Conservation (phyloP, 2,113 vertebrate genomes). For the Mesoclemmys tuberculata region DNA sequence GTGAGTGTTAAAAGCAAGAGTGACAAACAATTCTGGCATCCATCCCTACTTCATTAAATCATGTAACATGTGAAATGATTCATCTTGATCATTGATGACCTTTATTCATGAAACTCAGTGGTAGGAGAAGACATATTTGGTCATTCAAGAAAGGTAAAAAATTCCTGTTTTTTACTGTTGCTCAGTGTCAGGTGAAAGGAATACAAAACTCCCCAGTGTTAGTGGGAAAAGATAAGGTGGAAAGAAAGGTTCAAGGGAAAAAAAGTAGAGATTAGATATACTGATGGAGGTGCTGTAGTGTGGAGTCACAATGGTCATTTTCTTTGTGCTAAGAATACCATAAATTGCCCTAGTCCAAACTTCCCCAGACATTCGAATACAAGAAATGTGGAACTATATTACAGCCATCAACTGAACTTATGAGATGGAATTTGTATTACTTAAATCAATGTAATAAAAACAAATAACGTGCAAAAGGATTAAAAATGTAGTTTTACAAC, state of each 20-base stretch:
- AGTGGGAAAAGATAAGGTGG: background rate
- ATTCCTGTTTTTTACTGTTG: background rate
- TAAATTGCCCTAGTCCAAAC: background rate
- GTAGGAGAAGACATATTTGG: background rate
- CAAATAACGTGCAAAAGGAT: too few species aligned
- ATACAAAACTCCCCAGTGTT: background rate
- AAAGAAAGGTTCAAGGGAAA: background rate
- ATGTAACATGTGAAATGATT: background rate
- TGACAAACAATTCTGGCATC: background rate
- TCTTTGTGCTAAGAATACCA: background rate
- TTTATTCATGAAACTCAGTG: background rate
- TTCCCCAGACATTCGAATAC: background rate
- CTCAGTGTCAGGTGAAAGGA: background rate
- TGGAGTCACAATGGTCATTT: background rate
- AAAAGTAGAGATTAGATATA: too few species aligned
- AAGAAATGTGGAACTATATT: background rate
- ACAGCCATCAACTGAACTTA: background rate
- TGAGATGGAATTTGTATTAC: background rate
- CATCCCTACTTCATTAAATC: background rate
- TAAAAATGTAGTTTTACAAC: background rate
- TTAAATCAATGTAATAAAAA: background rate
- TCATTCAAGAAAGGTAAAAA: constrained; percentile 33
- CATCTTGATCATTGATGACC: constrained; percentile 5
- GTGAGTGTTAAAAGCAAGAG: background rate
- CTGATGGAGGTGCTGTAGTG: background rate